phyloP scores from a whole-genome alignment of 2,797 vertebrate genomes.

The Clamator glandarius region DNA sequence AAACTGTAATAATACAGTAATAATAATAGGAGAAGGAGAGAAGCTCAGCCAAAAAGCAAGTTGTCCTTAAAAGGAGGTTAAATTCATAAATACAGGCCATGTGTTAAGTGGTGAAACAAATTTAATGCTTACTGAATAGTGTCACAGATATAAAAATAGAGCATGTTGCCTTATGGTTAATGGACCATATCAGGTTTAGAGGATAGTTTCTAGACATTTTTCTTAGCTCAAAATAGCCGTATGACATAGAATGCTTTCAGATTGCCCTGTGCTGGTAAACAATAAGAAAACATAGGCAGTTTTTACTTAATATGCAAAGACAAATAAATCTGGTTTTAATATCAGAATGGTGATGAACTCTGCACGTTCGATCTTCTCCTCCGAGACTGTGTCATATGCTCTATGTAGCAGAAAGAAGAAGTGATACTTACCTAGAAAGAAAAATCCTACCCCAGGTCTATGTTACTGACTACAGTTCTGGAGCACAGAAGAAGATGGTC shows the following conservation, averaged over 20 bases:
- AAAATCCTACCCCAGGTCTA: neutral
- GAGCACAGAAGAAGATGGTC: neutral
- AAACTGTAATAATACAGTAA: constrained; percentile 35
- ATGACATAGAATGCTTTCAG: neutral
- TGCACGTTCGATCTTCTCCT: neutral
- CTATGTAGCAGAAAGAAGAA: neutral
- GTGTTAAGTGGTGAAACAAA: constrained; percentile 48
- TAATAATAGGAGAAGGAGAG: constrained; percentile 25
- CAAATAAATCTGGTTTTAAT: neutral
- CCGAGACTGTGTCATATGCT: rapidly evolving
- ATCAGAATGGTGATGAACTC: neutral
- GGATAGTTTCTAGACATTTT: constrained; percentile 16
- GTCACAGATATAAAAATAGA: constrained; percentile 63
- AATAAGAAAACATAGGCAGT: neutral
- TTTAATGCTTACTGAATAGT: constrained; percentile 42
- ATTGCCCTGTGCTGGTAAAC: neutral
- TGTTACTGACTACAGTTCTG: neutral
- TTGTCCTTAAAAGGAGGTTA: constrained; percentile 67
- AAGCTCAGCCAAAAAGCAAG: constrained; percentile 18
- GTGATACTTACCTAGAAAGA: neutral
- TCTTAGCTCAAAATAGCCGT: neutral
- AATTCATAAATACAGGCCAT: constrained; percentile 47
- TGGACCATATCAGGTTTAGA: neutral
- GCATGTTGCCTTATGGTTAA: neutral
- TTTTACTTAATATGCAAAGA: neutral